Evolutionary conservation across 2,113 vertebrate genomes (phyloP).

Genomic region (Epinephelus moara): DNA sequence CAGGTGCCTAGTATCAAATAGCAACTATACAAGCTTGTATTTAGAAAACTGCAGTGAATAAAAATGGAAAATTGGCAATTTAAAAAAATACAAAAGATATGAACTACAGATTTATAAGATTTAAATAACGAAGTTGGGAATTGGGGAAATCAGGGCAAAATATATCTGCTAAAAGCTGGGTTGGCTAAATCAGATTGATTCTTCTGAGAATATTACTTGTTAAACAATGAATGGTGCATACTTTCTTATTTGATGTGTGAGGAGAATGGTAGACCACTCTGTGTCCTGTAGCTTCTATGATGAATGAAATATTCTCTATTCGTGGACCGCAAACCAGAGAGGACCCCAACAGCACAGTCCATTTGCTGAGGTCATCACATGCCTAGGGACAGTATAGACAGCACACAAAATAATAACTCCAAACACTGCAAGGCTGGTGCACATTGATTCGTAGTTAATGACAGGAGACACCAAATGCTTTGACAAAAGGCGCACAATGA

Average conservation of each 20-base stretch:
- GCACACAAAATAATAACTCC: neutral
- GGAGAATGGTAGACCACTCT: slow-evolving; percentile 45
- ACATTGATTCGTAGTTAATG: slow-evolving; percentile 14
- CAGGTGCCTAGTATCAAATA: too few species aligned
- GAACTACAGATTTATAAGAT: neutral
- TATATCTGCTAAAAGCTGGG: too few species aligned
- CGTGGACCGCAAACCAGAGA: slow-evolving; percentile 76
- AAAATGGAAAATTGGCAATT: too few species aligned
- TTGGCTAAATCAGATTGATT: neutral
- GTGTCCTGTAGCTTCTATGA: slow-evolving; percentile 88
- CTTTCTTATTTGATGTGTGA: slow-evolving; percentile 82
- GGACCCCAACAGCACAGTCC: slow-evolving; percentile 87
- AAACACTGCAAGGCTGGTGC: slow-evolving; percentile 4
- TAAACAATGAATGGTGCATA: slow-evolving; percentile 68
- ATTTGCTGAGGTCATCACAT: slow-evolving; percentile 91
- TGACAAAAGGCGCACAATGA: neutral
- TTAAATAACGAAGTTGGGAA: too few species aligned
- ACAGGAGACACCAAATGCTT: neutral
- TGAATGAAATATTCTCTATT: slow-evolving; percentile 89
- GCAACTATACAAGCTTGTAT: neutral
- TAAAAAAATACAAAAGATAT: neutral
- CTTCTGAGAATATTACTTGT: neutral
- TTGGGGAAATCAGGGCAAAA: neutral
- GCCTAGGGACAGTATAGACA: slow-evolving; percentile 81
- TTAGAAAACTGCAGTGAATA: neutral